phyloP scores from a whole-genome alignment of 2,888 invertebrate genomes.

The Seladonia tumulorum region DNA sequence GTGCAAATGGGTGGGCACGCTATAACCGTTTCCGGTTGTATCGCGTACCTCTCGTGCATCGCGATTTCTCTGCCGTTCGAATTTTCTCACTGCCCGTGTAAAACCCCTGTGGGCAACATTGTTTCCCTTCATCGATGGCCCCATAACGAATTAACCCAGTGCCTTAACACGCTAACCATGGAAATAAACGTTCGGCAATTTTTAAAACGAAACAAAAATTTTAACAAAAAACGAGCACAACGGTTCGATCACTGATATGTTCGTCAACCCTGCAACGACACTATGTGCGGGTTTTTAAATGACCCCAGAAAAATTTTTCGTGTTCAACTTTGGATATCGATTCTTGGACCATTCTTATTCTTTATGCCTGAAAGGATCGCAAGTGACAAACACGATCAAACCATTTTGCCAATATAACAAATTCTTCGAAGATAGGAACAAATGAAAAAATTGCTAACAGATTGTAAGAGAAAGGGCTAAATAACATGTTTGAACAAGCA shows the following conservation, averaged over 20 bases:
- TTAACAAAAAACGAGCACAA: not conserved
- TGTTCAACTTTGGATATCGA: too few species aligned
- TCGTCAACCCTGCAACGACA: not conserved
- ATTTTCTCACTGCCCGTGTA: conserved; percentile 42
- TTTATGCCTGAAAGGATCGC: too few species aligned
- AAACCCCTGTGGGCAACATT: not conserved
- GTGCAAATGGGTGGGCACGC: conserved; percentile 49
- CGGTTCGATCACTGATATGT: not conserved
- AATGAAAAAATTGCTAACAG: too few species aligned
- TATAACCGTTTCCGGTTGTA: conserved; percentile 56
- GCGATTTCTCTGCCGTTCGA: conserved; percentile 43
- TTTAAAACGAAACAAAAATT: not conserved
- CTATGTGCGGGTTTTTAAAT: not conserved
- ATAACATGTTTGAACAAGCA: too few species aligned
- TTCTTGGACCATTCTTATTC: too few species aligned
- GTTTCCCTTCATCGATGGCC: not conserved
- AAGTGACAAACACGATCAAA: too few species aligned
- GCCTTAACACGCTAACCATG: not conserved
- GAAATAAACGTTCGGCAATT: not conserved
- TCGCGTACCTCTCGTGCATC: conserved; percentile 24
- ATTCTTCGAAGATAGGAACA: too few species aligned
- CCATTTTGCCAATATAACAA: too few species aligned
- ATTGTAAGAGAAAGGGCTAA: too few species aligned
- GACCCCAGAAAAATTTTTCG: not conserved
- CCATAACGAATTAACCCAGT: conserved; percentile 2